Conservation (phyloP, 2,797 vertebrate genomes). For the Chloroceryle amazona region DNA sequence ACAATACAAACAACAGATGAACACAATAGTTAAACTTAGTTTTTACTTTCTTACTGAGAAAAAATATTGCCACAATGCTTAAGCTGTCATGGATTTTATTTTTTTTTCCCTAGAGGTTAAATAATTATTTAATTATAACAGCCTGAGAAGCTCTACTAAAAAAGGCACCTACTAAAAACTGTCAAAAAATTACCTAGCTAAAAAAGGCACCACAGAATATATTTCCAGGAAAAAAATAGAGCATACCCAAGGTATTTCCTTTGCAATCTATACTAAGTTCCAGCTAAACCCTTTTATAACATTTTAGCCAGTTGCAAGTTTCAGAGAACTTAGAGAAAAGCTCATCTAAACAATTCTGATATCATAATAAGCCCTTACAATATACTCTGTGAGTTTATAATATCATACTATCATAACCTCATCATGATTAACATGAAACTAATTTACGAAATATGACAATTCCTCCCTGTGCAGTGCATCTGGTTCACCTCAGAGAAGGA, state of each 20-base stretch:
- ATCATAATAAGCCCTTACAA: not conserved
- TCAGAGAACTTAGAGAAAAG: not conserved
- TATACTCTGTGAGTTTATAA: not conserved
- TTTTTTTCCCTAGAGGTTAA: not conserved
- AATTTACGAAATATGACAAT: not conserved
- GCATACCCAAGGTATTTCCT: not conserved
- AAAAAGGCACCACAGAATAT: not conserved
- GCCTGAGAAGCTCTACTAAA: not conserved
- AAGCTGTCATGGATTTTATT: not conserved
- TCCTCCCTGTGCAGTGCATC: not conserved
- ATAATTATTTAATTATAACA: not conserved
- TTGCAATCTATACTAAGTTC: not conserved
- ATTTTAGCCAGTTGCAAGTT: not conserved
- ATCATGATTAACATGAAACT: not conserved
- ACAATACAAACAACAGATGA: not conserved
- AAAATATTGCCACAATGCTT: not conserved
- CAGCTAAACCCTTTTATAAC: not conserved
- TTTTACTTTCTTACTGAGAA: not conserved
- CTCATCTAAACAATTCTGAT: not conserved
- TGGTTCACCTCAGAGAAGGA: not conserved
- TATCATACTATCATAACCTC: not conserved
- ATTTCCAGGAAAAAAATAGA: not conserved
- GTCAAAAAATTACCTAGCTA: not conserved
- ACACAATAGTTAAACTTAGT: not conserved
- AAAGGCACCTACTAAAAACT: not conserved